Evolutionary conservation across 2,113 vertebrate species (phyloP).

Genomic region (Vulpes vulpes): DNA sequence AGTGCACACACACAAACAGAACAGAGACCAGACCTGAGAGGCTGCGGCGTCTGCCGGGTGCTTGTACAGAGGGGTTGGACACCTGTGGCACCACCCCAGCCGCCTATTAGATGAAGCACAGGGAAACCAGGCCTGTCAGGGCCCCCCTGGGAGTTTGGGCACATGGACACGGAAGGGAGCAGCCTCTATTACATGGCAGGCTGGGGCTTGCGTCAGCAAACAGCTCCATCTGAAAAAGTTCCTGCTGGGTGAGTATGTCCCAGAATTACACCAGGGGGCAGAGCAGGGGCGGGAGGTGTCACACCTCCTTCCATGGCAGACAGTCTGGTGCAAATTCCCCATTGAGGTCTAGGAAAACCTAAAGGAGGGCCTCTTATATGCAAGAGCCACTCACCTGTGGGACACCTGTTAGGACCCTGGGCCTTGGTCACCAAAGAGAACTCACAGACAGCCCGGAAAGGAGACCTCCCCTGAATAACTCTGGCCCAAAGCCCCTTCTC

Average conservation of each 20-base stretch:
- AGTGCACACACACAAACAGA: not conserved
- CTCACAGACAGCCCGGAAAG: not conserved
- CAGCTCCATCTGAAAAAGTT: not conserved
- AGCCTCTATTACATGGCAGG: not conserved
- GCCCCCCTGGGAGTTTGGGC: not conserved
- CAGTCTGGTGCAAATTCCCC: not conserved
- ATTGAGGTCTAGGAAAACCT: not conserved
- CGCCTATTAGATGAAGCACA: not conserved
- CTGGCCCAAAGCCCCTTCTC: not conserved
- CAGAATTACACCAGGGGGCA: not conserved
- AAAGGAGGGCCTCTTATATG: not conserved
- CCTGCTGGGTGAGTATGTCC: not conserved
- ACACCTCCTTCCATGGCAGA: not conserved
- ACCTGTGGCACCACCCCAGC: not conserved
- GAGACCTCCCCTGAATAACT: no score
- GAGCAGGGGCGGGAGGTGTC: not conserved
- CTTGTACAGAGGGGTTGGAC: not conserved
- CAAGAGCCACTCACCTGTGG: not conserved
- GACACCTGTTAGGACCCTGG: accelerated
- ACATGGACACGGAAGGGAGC: not conserved
- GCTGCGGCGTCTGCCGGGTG: not conserved
- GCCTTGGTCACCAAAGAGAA: not conserved
- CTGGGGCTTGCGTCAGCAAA: not conserved
- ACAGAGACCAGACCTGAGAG: not conserved
- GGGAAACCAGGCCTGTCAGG: not conserved